A percentile compares a stretch with the other conserved stretches of the same genome.
These are phyloP conservation scores for Ceratitis capitata DNA, from an alignment of 1,140 invertebrate genomes.

Conservation along the genomic window DNA sequence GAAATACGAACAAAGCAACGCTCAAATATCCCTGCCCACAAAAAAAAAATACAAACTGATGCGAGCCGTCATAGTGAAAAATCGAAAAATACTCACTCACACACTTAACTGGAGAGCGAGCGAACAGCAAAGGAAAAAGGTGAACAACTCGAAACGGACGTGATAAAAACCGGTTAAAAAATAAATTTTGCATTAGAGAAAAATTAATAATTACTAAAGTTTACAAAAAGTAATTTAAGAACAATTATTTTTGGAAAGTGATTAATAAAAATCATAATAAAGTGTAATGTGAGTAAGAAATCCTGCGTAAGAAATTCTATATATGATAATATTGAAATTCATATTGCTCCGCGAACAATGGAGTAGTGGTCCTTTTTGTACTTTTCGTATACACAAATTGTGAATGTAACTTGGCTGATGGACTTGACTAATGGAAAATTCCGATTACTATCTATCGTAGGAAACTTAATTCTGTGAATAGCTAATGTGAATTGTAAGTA, in stretches of 20 bases:
- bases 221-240: background rate
- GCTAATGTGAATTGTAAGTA: no score
- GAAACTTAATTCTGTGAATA: no score
- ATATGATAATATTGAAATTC: background rate
- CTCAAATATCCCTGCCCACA: background rate
- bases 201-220: background rate
- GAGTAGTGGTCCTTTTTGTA: background rate
- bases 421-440: no score
- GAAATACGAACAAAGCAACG: background rate
- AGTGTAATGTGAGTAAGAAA: background rate
- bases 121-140: conserved; percentile 1
- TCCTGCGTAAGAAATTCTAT: background rate
- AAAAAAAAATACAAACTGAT: conserved; percentile 24
- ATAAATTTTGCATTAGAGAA: background rate
- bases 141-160: background rate
- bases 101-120: conserved; percentile 22
- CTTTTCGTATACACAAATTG: background rate
- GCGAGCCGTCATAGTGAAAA: conserved; percentile 25
- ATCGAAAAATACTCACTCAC: background rate
- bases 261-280: background rate
- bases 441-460: no score
- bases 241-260: background rate
- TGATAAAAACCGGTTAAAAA: conserved; percentile 26
- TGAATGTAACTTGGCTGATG: background rate
- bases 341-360: background rate